phyloP scores from a whole-genome alignment of 2,797 vertebrate species.

The Danio albolineatus region DNA sequence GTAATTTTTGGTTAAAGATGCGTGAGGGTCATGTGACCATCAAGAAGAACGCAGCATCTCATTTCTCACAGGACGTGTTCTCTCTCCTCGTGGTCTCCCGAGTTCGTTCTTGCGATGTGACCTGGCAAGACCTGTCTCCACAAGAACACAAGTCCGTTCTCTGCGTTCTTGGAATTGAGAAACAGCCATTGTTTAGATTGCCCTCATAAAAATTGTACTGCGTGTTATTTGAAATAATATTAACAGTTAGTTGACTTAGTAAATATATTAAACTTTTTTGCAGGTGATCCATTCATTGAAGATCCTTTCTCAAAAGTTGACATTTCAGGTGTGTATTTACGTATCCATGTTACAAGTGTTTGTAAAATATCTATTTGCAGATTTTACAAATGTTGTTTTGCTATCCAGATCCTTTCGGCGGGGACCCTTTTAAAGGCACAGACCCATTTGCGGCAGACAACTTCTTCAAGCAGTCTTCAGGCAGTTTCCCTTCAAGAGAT shows the following conservation, averaged over 20 bases:
- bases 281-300: conserved; percentile 96
- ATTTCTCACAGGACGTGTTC: too few species aligned
- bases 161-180: too few species aligned
- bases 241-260: neutral
- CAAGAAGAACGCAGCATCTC: too few species aligned
- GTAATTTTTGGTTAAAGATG: too few species aligned
- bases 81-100: too few species aligned
- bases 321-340: conserved; percentile 78
- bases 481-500: conserved; percentile 83
- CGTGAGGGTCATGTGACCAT: too few species aligned
- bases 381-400: conserved; percentile 2
- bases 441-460: conserved; percentile 94
- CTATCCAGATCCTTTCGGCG: conserved; percentile 90
- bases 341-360: neutral
- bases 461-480: conserved; percentile 87
- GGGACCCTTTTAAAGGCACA: conserved; percentile 96
- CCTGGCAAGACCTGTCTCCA: too few species aligned
- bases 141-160: too few species aligned
- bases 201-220: neutral
- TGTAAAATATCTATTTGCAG: neutral
- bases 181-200: too few species aligned
- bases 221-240: neutral
- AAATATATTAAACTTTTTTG: conserved; percentile 41
- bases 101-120: too few species aligned
- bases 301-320: conserved; percentile 94